Evolutionary conservation across 2,888 invertebrate genomes (phyloP), one percentile per base, ranked within the genome.

Genomic region (Priocnemis perturbator): DNA sequence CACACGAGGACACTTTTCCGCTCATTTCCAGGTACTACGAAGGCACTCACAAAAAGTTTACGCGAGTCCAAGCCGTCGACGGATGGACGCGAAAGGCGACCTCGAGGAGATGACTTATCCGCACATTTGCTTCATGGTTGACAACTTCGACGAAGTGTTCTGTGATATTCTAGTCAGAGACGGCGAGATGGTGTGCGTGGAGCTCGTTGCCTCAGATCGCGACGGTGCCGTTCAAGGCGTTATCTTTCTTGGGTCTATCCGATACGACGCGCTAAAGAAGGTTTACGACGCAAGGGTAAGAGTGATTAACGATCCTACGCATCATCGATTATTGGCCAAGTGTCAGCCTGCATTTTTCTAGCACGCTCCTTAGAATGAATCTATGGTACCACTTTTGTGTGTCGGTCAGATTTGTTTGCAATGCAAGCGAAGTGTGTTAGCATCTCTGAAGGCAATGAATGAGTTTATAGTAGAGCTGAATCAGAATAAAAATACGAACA

Each of bases 131-230:
- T 99, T 99, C 91, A 98, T 98, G 94, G 98, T 99, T 71, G 99
- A 99, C 90, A 98, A 98, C 91, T 99, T 98, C 90, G 98, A 99
- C 89, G 98, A 98, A 93, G 98, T 98, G 73, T 99, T 99, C 92
- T 95, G 96, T 90, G 98, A 99, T 91, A 97, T 99, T 87, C 92
- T 98, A 86, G 98, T 99, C 44, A 93, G 98, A 56, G 99, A 99
- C 90, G 98, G 98, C 0, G 99, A 99, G 91, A 97, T 98, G 95
- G 98, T 99, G 64, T 98, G 98, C 90, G 98, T 99, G 69, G 99
- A 99, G 90, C 91, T 99, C 86, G 96, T 98, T 67, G 99, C 98
- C 64, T 93, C 95, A 50, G 98, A 99, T 86, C 93, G 96, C 76
- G 93, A 95, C 87, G 95, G 94, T 61, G 92, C 93, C 37, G 94